Conservation (phyloP, 64 coral and sea anemone species). For the Anthopleura sola region DNA sequence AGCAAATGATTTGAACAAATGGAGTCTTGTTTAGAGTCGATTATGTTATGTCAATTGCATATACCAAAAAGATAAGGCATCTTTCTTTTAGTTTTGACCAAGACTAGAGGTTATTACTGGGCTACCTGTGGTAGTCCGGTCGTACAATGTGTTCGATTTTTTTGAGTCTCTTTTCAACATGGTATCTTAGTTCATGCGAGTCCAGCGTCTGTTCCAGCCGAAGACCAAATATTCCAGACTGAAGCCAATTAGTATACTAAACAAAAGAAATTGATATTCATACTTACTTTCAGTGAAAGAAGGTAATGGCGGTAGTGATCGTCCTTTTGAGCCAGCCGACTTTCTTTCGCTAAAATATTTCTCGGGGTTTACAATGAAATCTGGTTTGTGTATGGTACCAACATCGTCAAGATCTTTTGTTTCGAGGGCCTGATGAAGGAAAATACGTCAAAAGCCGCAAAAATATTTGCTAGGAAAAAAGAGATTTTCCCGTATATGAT, state of each 20-base stretch:
- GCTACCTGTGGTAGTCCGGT: no score
- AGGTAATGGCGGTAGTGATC: constrained; percentile 37
- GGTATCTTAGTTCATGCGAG: no score
- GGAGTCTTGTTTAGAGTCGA: no score
- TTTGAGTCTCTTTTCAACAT: no score
- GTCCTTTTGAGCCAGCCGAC: constrained; percentile 20
- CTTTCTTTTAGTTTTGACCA: no score
- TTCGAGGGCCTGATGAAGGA: constrained; percentile 58
- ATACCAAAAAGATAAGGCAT: no score
- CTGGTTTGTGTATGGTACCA: constrained; percentile 77
- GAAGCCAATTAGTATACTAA: no score
- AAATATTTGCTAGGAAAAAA: background rate
- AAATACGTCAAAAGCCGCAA: background rate
- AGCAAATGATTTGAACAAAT: no score
- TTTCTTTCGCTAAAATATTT: constrained; percentile 82
- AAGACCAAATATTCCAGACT: no score
- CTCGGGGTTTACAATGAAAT: constrained; percentile 79
- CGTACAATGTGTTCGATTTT: no score
- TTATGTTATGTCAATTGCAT: no score
- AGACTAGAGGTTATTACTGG: no score
- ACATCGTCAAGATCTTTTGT: constrained; percentile 83
- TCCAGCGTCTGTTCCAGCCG: background rate
- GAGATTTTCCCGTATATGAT: background rate
- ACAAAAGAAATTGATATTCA: background rate
- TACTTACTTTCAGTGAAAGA: constrained; percentile 79